phyloP scores from a whole-genome alignment of 2,888 invertebrate species.

The Hermaeophaga mercurialis region DNA sequence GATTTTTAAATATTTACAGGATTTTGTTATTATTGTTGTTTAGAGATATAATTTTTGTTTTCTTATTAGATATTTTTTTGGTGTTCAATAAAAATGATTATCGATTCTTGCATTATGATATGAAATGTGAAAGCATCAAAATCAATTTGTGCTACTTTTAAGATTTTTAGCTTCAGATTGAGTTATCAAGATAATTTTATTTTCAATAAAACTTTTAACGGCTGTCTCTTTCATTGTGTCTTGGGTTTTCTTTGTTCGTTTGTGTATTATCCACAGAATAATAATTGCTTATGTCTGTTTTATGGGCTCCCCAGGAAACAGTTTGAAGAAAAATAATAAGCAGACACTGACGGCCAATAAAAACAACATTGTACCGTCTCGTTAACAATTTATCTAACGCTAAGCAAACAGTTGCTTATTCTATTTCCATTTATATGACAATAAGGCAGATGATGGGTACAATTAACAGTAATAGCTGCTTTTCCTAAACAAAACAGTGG shows the following conservation, averaged over 20 bases:
- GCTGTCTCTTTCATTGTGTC: conserved; percentile 5
- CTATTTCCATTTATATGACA: neutral
- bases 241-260: conserved; percentile 10
- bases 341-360: conserved; percentile 20
- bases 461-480: too few relatives aligned
- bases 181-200: conserved; percentile 20
- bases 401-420: conserved; percentile 10
- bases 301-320: conserved; percentile 23
- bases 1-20: too few relatives aligned
- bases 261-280: conserved; percentile 20
- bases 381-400: conserved; percentile 17
- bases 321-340: conserved; percentile 25
- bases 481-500: too few relatives aligned
- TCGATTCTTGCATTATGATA: too few relatives aligned
- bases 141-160: too few relatives aligned
- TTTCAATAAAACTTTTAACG: conserved; percentile 26
- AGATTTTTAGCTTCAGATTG: too few relatives aligned
- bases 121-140: too few relatives aligned
- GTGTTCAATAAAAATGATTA: too few relatives aligned
- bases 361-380: conserved; percentile 20
- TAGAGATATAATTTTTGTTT: too few relatives aligned
- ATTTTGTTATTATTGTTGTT: too few relatives aligned
- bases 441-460: neutral
- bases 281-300: conserved; percentile 26
- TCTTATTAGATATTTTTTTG: too few relatives aligned